Evolutionary conservation across 2,113 vertebrate species (phyloP), one percentile per base, ranked within the genome.

Genomic region (Meleagris gallopavo): DNA sequence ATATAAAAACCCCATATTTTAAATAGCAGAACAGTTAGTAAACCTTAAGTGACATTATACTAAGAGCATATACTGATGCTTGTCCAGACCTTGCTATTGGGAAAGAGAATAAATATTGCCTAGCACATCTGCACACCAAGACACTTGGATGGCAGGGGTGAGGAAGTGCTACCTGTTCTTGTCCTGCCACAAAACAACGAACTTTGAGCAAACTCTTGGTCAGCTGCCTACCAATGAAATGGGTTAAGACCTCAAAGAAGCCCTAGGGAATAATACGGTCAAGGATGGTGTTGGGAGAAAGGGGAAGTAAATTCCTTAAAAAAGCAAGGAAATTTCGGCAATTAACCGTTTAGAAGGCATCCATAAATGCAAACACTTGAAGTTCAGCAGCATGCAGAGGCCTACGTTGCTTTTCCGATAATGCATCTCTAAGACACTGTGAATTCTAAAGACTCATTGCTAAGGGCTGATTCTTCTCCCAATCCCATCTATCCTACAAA

Each of bases 21-120:
- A 46, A 58, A 11, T 0, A 40, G 54, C 2, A n/a, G 34, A 73
- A 20, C 0, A 0, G 40, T 32, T 25, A 40, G 21, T 13, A 58
- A 64, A 64, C 25, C 9, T 50, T 50, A 18, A 79, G 19, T 6
- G 55, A 57, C 9, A 52, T 43, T n/a, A 41, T 66, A 46, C 24
- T n/a, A 41, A 36, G 50, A 71, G 30, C 38, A 52, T 14, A 50
- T 24, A 7, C 0, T 46, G 36, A 58, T 17, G 14, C 3, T 41
- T 24, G 85, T 32, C 11, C 4, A 75, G 16, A 19, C 4, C 74
- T 19, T 52, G 13, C 55, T 48, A 10, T 17, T 36, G 67, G 11
- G 25, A 73, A 93, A 34, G 13, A 58, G 48, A 52, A 64, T 30
- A 74, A 57, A 61, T 38, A 24, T 14, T 19, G 15, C 5, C 41